A percentile compares a stretch with the other conserved stretches of the same genome.
Conservation (phyloP, 2,113 vertebrate species). For the Marmota flaviventris region DNA sequence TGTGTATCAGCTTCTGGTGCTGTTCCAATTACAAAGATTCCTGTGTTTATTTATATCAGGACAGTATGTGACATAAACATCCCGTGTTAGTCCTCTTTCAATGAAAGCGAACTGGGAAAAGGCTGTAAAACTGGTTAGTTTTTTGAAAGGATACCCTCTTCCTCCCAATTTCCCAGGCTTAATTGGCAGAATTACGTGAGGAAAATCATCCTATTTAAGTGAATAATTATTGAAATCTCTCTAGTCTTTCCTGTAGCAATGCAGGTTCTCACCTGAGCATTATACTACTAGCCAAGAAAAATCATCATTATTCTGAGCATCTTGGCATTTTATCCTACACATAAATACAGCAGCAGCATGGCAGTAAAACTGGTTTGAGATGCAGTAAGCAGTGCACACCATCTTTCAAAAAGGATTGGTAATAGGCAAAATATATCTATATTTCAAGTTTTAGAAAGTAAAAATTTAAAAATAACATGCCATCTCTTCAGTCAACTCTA, state of each 20-base stretch:
- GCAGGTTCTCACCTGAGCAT: slow-evolving; percentile 59
- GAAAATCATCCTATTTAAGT: background rate
- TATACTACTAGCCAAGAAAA: slow-evolving; percentile 1
- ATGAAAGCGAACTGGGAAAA: slow-evolving; percentile 44
- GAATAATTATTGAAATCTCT: background rate
- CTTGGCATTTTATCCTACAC: background rate
- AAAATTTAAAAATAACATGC: background rate
- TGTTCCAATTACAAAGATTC: slow-evolving; percentile 79
- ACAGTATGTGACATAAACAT: slow-evolving; percentile 83
- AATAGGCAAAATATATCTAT: background rate
- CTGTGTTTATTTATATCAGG: slow-evolving; percentile 85
- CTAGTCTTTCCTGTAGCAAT: slow-evolving; percentile 18
- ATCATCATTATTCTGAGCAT: background rate
- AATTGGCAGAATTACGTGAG: slow-evolving; percentile 48
- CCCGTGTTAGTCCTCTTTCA: slow-evolving; percentile 63
- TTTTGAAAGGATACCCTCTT: slow-evolving; percentile 59
- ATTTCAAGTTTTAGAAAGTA: slow-evolving; percentile 48
- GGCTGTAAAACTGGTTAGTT: background rate
- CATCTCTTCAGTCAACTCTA: background rate
- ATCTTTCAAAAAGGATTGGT: slow-evolving; percentile 4
- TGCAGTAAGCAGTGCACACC: background rate
- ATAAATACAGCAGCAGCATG: background rate
- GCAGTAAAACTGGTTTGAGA: background rate
- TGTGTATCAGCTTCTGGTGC: slow-evolving; percentile 59
- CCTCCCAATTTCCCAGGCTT: slow-evolving; percentile 14